Base-by-base conservation (phyloP, 2,113 vertebrate species). In the Albula goreensis region DNA sequence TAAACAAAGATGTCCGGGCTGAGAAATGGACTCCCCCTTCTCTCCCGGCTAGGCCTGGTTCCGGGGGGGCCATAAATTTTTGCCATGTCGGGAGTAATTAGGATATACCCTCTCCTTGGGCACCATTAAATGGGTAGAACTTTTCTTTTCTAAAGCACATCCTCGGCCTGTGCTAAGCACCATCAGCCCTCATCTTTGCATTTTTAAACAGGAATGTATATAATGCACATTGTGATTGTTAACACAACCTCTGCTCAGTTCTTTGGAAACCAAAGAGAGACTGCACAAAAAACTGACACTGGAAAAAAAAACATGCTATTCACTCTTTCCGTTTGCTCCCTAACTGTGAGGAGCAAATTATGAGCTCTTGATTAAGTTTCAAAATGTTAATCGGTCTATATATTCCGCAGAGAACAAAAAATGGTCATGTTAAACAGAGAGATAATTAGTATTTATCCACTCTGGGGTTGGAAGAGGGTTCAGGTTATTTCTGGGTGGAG, bases 1-100 rank as follows among this genome's bases (percentile, higher is more conserved):
- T 96, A 96, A 98, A 97, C 96, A 96, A 96, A 96, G 96, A 96
- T 93, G 96, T 96, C 95, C 93, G 79, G 88, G 82, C 91, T 95
- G 93, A 96, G 96, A 93, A 96, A 94, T 90, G 91, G 92, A 93
- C 93, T 92, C 92, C 89, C 89, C 85, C 91, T 92, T 91, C 93
- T 92, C 66, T 90, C 91, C 90, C 94, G 89, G 84, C 91, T 87
- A 90, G 89, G 82, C 89, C 91, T 88, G 87, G 84, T 86, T 88
- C 83, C 78, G 80, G 49, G 41, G 89, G 53, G 88, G 87, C 84
- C 15, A 91, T 85, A 87, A 92, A 90, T 90, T 90, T 87, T 56
- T 85, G 84, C 81, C 5, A 83, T 78, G 52, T 80, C 82, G 57
- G 48, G 80, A 85, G 84, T 86, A 84, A 88, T 88, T 86, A 86